Percentiles rank a stretch among this genome's conserved stretches.
Conservation (phyloP, 2,113 vertebrate genomes). For the Marmota monax region DNA sequence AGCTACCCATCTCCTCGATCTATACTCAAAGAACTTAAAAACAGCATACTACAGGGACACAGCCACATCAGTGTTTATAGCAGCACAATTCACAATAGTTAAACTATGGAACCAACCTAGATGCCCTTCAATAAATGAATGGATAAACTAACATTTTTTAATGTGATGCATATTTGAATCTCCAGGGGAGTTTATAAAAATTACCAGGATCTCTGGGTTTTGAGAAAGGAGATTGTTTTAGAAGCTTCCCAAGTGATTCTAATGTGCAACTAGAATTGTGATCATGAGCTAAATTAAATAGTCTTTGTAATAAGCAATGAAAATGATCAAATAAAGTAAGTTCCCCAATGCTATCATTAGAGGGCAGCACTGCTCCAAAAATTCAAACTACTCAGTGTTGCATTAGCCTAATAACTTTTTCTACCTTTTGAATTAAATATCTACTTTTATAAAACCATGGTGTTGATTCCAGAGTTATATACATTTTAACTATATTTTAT, state of each 20-base stretch:
- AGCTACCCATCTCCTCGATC: no score
- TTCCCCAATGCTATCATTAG: slow-evolving; percentile 60
- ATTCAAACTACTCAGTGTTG: not conserved
- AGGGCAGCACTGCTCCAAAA: slow-evolving; percentile 71
- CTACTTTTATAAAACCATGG: slow-evolving; percentile 3
- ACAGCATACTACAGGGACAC: no score
- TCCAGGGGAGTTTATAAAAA: not conserved
- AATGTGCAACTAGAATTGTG: not conserved
- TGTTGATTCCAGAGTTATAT: not conserved
- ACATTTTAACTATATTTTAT: slow-evolving; percentile 43
- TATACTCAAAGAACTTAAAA: no score
- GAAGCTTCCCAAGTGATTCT: not conserved
- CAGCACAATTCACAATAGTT: no score
- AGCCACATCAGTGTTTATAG: no score
- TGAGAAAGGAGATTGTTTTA: not conserved
- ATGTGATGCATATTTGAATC: not conserved
- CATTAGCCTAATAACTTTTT: not conserved
- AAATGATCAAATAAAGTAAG: not conserved
- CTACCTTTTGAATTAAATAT: slow-evolving; percentile 36
- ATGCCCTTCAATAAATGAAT: no score
- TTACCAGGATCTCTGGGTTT: not conserved
- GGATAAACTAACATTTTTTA: not conserved
- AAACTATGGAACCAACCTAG: no score
- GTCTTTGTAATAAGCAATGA: not conserved
- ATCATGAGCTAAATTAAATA: not conserved